Conservation (phyloP, 2,113 vertebrate genomes). For the Taxidea taxus region DNA sequence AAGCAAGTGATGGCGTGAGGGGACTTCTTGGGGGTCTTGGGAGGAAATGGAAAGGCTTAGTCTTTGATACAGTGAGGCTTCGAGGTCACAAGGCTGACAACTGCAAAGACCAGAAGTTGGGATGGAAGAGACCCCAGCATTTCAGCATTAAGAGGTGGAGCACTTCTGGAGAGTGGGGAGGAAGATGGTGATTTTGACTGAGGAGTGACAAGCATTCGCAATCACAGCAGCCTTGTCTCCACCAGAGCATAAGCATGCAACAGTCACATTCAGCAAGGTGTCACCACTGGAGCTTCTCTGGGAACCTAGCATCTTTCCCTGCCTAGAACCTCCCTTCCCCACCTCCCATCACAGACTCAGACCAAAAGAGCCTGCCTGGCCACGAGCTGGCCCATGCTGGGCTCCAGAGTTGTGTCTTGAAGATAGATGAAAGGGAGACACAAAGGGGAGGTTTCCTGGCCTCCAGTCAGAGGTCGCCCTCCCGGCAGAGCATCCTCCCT, state of each 20-base stretch:
- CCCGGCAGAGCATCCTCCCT: not conserved
- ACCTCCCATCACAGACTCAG: not conserved
- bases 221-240: not conserved
- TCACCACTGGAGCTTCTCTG: not conserved
- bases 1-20: not conserved
- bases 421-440: not conserved
- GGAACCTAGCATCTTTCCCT: not conserved
- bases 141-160: not conserved
- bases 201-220: not conserved
- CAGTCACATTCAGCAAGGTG: too few relatives aligned
- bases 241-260: accelerated
- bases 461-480: not conserved
- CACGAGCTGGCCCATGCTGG: not conserved
- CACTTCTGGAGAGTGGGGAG: accelerated
- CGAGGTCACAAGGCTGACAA: not conserved
- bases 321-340: not conserved
- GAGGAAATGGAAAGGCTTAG: not conserved
- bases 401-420: not conserved
- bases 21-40: not conserved
- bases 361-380: not conserved
- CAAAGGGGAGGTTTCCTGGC: not conserved
- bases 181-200: too few relatives aligned
- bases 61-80: not conserved
- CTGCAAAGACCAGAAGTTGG: not conserved
- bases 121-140: not conserved